Evolutionary conservation across 2,113 vertebrate genomes (phyloP).

Genomic region (Rhodinocichla rosea): DNA sequence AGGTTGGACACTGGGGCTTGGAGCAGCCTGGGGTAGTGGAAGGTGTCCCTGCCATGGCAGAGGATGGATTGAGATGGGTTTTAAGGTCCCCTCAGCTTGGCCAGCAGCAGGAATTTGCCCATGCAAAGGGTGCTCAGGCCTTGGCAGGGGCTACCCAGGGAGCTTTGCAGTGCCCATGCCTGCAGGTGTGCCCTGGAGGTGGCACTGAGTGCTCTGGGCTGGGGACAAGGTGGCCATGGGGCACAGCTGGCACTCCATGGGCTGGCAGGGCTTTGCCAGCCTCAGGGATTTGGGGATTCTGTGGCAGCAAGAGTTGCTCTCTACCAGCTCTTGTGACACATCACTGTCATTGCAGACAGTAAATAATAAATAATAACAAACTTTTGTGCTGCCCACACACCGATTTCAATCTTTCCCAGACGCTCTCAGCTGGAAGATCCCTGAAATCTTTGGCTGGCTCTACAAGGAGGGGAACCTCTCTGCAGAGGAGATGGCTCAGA

Average conservation of each 20-base stretch:
- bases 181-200: neutral
- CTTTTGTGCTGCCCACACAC: neutral
- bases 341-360: neutral
- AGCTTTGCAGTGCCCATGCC: neutral
- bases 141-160: neutral
- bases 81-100: neutral
- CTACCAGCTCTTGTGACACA: neutral
- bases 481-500: conserved; percentile 82
- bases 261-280: neutral
- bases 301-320: neutral
- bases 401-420: conserved; percentile 66
- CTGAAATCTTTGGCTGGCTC: conserved; percentile 85
- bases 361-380: neutral
- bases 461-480: conserved; percentile 79
- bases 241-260: fast-evolving
- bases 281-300: fast-evolving
- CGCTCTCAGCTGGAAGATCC: conserved; percentile 82
- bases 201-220: neutral
- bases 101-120: neutral
- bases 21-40: neutral
- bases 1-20: neutral
- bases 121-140: neutral
- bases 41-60: neutral
- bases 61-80: neutral
- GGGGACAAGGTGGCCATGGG: neutral